Percentiles rank a stretch among this genome's conserved stretches.
phyloP scores from a whole-genome alignment of 1,140 invertebrate genomes.

The Drosophila kikkawai region DNA sequence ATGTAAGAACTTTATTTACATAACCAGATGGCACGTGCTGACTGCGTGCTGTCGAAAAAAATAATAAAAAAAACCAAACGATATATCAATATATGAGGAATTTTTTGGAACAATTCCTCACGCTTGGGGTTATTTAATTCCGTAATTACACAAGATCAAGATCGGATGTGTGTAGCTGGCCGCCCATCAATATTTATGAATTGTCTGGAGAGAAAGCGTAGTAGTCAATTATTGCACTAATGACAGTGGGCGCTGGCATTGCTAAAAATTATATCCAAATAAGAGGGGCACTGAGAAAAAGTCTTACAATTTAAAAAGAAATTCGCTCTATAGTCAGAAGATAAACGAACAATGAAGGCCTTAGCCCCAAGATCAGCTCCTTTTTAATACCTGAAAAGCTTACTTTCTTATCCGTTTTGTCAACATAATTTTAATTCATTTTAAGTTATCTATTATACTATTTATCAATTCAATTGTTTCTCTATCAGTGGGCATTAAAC shows the following conservation, averaged over 20 bases:
- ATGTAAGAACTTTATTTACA: conserved; percentile 31
- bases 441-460: too few species aligned
- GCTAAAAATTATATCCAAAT: conserved; percentile 21
- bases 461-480: too few species aligned
- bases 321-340: too few species aligned
- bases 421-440: too few species aligned
- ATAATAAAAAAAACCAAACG: conserved; percentile 3
- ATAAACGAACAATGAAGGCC: too few species aligned
- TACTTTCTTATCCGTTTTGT: neutral
- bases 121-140: neutral
- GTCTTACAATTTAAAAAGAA: neutral
- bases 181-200: conserved; percentile 20
- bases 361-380: neutral
- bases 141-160: conserved; percentile 38
- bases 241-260: conserved; percentile 60
- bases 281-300: neutral
- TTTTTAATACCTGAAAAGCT: accelerated
- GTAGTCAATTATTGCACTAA: conserved; percentile 47
- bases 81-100: conserved; percentile 14
- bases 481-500: too few species aligned
- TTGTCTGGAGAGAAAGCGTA: conserved; percentile 49
- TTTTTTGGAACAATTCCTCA: neutral
- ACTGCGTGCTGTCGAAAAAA: conserved; percentile 32
- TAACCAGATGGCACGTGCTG: conserved; percentile 29
- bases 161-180: conserved; percentile 9